Evolutionary conservation across 2,113 vertebrate genomes (phyloP).

Genomic region (Tinamus guttatus): DNA sequence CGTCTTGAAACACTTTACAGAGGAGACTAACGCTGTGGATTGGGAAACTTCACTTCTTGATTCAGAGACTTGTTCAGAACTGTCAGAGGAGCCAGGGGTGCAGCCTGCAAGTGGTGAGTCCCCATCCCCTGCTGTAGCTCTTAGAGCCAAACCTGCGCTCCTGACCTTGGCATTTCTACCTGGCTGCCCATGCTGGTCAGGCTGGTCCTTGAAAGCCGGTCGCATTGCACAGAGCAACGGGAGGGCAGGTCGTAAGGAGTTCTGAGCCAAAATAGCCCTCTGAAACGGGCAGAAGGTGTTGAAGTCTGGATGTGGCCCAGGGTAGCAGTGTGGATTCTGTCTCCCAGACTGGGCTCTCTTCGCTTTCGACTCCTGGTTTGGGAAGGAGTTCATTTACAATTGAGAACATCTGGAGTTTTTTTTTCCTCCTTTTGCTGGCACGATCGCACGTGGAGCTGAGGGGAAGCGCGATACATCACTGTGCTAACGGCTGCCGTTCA

Average conservation of each 20-base stretch:
- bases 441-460: constrained; percentile 8
- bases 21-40: accelerated
- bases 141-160: background rate
- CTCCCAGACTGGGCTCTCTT: background rate
- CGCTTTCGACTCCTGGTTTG: background rate
- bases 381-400: background rate
- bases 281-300: background rate
- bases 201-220: background rate
- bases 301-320: background rate
- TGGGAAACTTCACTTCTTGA: background rate
- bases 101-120: background rate
- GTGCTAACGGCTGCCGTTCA: constrained; percentile 23
- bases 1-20: background rate
- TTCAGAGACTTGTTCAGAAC: background rate
- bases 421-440: background rate
- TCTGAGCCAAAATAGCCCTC: background rate
- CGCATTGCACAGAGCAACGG: background rate
- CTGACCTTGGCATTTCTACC: background rate
- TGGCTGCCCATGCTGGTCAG: background rate
- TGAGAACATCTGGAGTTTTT: constrained; percentile 8
- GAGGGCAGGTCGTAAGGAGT: background rate
- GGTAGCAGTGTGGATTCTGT: background rate
- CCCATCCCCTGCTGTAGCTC: background rate
- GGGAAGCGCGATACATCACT: constrained; percentile 42
- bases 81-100: background rate